Conservation (phyloP, 1,140 invertebrate species). For the Monomorium pharaonis region DNA sequence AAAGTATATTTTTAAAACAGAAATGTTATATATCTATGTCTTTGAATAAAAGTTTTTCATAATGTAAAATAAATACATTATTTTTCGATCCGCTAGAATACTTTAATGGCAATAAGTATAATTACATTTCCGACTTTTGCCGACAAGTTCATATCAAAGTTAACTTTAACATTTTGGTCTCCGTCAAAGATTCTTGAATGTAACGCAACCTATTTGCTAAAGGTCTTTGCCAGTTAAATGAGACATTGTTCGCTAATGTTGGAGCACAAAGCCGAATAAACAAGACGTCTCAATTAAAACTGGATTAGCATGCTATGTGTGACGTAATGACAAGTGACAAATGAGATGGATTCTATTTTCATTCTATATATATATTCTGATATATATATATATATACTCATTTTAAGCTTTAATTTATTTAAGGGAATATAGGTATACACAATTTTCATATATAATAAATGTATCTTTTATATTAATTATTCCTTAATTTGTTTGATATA, state of each 20-base stretch:
- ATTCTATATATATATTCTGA: too few relatives aligned
- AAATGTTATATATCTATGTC: too few relatives aligned
- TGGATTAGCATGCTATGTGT: neutral
- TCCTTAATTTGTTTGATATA: neutral
- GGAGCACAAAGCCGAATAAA: neutral
- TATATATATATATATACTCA: too few relatives aligned
- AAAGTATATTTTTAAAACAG: too few relatives aligned
- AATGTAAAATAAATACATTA: too few relatives aligned
- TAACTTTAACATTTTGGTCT: neutral
- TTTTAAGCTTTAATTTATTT: neutral
- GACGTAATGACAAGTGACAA: neutral
- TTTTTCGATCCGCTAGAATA: too few relatives aligned
- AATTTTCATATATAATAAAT: neutral
- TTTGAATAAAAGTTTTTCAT: too few relatives aligned
- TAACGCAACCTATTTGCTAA: neutral
- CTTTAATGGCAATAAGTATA: neutral
- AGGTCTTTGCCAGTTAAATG: neutral
- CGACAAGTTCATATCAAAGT: neutral
- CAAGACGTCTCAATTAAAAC: slow-evolving; percentile 9
- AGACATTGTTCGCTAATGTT: slow-evolving; percentile 10
- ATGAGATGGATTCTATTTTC: neutral
- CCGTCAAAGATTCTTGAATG: neutral
- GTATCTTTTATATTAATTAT: neutral
- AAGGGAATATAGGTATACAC: neutral
- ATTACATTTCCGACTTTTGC: neutral